Evolutionary conservation across 2,113 vertebrate genomes (phyloP).

Genomic region (Cisticola juncidis): DNA sequence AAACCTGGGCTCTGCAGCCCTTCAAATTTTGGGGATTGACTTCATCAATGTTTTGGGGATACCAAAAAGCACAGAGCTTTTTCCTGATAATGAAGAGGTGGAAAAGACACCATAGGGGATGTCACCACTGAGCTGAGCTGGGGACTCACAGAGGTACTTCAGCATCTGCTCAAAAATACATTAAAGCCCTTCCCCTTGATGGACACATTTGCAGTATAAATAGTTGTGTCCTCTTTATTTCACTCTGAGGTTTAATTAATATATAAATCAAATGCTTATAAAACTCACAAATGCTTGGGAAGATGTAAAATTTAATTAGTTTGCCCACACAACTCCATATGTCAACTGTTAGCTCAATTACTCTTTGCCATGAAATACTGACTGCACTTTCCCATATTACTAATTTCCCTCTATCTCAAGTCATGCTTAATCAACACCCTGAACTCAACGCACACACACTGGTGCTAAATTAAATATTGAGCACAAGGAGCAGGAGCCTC

Average conservation of each 20-base stretch:
- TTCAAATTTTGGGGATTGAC: too few relatives aligned
- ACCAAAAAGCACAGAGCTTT: not conserved
- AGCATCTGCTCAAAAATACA: not conserved
- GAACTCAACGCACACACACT: conserved; percentile 13
- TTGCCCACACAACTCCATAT: conserved; percentile 73
- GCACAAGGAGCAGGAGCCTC: not conserved
- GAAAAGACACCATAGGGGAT: not conserved
- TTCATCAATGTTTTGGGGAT: too few relatives aligned
- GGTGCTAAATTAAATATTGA: conserved; percentile 36
- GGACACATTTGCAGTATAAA: conserved; percentile 41
- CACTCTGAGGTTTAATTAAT: conserved; percentile 75
- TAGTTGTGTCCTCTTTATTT: conserved; percentile 61
- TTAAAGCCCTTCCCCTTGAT: not conserved
- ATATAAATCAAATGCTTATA: conserved; percentile 70
- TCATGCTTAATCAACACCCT: conserved; percentile 63
- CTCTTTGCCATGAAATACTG: conserved; percentile 56
- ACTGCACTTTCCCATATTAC: conserved; percentile 58
- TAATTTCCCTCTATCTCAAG: conserved; percentile 60
- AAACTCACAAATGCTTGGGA: conserved; percentile 70
- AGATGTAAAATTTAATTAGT: conserved; percentile 77
- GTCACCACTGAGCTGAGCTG: not conserved
- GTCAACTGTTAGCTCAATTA: conserved; percentile 71
- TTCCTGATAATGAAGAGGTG: not conserved
- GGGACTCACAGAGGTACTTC: not conserved
- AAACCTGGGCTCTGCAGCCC: not conserved